phyloP scores from a whole-genome alignment of 2,113 vertebrate genomes.

The Micromys minutus region DNA sequence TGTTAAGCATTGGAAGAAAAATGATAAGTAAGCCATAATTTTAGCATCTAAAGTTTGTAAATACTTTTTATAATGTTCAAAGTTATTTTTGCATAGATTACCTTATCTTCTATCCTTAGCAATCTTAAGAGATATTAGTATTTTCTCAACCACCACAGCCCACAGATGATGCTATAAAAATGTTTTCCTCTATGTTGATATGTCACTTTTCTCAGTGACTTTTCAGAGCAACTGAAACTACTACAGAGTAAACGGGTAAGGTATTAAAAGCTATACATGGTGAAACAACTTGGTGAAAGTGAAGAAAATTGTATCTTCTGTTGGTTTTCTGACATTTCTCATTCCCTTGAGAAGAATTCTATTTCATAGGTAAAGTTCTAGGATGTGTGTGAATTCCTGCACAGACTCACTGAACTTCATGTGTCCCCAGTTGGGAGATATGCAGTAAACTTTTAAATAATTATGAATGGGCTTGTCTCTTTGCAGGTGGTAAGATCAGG shows the following conservation, averaged over 20 bases:
- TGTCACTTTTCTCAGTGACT: not conserved
- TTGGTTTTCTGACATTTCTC: not conserved
- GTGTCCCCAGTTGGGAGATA: not conserved
- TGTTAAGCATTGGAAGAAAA: not conserved
- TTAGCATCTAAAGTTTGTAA: not conserved
- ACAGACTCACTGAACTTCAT: not conserved
- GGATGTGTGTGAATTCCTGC: not conserved
- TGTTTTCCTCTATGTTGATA: not conserved
- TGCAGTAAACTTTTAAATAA: slow-evolving; percentile 2
- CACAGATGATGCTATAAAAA: not conserved
- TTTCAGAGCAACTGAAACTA: not conserved
- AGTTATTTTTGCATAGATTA: not conserved
- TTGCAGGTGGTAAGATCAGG: not conserved
- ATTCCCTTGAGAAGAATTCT: not conserved
- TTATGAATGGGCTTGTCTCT: not conserved
- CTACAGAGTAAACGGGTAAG: not conserved
- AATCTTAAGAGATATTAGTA: not conserved
- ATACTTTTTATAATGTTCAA: not conserved
- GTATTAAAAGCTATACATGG: not conserved
- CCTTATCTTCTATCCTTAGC: not conserved
- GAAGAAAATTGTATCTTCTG: not conserved
- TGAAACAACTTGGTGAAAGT: not conserved
- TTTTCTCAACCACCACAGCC: not conserved
- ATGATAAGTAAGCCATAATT: not conserved
- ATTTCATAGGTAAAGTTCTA: not conserved